Evolutionary conservation across 2,888 invertebrate genomes (phyloP).

Genomic region (Cataglyphis cursor): DNA sequence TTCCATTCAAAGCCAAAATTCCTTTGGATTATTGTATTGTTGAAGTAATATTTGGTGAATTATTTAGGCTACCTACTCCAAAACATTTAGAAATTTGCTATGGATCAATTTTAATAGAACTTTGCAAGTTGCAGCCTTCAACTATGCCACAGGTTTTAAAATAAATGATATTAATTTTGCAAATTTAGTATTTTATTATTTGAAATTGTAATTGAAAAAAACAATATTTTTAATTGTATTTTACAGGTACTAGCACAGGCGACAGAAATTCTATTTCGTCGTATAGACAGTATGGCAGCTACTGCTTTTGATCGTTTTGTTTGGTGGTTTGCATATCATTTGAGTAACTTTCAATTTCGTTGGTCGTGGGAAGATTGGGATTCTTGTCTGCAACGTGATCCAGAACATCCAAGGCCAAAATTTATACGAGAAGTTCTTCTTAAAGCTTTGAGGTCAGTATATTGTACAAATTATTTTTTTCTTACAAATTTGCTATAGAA

Average conservation of each 20-base stretch:
- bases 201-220: conserved; percentile 6
- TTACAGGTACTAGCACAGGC: conserved; percentile 95
- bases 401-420: conserved; percentile 96
- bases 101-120: conserved; percentile 97
- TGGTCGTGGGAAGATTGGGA: conserved; percentile 99
- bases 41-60: conserved; percentile 98
- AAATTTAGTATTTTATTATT: conserved; percentile 16
- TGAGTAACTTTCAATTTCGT: conserved; percentile 99
- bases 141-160: conserved; percentile 95
- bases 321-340: conserved; percentile 99
- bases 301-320: conserved; percentile 98
- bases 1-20: conserved; percentile 97
- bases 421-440: conserved; percentile 97
- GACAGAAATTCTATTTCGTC: conserved; percentile 97
- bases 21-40: conserved; percentile 98
- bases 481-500: not conserved
- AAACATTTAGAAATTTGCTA: conserved; percentile 97
- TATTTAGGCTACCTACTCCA: conserved; percentile 97
- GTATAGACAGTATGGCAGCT: conserved; percentile 98
- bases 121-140: conserved; percentile 98
- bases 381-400: conserved; percentile 93
- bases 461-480: not conserved
- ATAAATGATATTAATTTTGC: conserved; percentile 6
- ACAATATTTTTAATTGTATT: conserved; percentile 33
- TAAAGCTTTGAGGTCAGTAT: conserved; percentile 93